phyloP scores from a whole-genome alignment of 2,113 vertebrate genomes.

The Nerophis ophidion region DNA sequence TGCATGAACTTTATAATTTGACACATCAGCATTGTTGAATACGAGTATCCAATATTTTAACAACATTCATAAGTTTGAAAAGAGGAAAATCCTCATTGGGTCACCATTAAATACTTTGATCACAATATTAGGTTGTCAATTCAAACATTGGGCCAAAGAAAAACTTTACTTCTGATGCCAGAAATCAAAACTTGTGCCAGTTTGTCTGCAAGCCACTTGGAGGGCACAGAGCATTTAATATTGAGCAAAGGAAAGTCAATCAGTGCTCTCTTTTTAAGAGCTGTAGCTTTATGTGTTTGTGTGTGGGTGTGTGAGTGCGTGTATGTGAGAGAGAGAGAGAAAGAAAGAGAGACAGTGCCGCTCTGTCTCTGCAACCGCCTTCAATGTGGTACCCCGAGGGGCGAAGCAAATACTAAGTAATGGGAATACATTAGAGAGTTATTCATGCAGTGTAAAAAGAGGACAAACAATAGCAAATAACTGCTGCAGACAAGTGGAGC shows the following conservation, averaged over 20 bases:
- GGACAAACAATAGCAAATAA: conserved; percentile 62
- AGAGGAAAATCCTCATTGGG: no score
- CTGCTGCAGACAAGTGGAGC: conserved; percentile 55
- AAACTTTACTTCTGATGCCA: conserved; percentile 39
- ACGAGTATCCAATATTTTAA: no score
- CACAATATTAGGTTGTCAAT: conserved; percentile 47
- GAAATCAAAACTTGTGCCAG: conserved; percentile 46
- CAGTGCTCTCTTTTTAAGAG: conserved; percentile 42
- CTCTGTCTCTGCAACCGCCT: conserved; percentile 48
- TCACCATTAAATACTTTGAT: conserved; percentile 19
- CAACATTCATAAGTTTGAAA: no score
- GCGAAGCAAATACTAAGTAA: conserved; percentile 65
- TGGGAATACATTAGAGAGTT: conserved; percentile 70
- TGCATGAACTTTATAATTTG: no score
- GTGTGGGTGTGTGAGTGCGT: conserved; percentile 5
- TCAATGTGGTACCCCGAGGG: conserved; percentile 56
- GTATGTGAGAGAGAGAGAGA: conserved; percentile 29
- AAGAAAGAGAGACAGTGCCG: conserved; percentile 17
- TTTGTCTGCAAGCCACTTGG: conserved; percentile 54
- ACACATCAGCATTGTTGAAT: no score
- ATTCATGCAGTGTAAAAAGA: conserved; percentile 60
- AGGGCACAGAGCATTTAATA: conserved; percentile 59
- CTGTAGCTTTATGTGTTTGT: conserved; percentile 26
- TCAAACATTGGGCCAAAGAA: conserved; percentile 17
- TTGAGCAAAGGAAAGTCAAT: conserved; percentile 64